Base-by-base conservation (phyloP, 1,140 invertebrate genomes). In the Drosophila ohnishii region DNA sequence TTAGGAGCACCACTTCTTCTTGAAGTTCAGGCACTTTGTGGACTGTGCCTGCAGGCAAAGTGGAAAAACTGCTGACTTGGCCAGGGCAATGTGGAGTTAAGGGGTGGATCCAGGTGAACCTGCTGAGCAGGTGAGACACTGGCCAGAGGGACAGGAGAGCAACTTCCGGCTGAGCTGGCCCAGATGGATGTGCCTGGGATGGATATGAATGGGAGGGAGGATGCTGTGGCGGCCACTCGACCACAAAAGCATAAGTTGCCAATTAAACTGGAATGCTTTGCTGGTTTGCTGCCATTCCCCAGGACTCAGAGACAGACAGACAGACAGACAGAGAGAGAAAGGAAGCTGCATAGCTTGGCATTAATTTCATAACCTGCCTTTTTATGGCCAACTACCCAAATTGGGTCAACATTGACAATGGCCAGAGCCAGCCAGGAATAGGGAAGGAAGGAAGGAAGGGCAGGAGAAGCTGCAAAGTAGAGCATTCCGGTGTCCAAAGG, bases 201-300 rank as follows among this genome's bases (percentile, higher is more conserved):
- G 65, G 61, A 69, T 69, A 34, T 69, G 65, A 40, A 51, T 66
- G 61, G 50, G 5, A 4, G 19, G 35, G 32, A 53, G 44, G 66
- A 71, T 51, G 50, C 72, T 32, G 28, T 4, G 45, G 65, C 37
- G 47, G 53, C 50, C 75, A 82, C 78, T 86, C 71, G 84, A 89
- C 84, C 73, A 88, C 80, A 88, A 89, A 88, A 88, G 84, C 84
- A 88, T 88, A 88, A 88, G 84, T 88, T 88, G 84, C 84, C 84
- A 88, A 88, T 88, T 88, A 88, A 88, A 88, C 80, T 87, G 61
- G 80, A 88, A 87, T 87, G 84, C 84, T 88, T 71, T 83, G 84
- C 84, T 78, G 47, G 55, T 59, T 62, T 55, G 77, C 79, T 71
- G 57, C 39, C 51, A 44, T 40, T 37, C 32, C 51, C 51, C 32